phyloP scores from a whole-genome alignment of 2,113 vertebrate species.

The Ascaphus truei region DNA sequence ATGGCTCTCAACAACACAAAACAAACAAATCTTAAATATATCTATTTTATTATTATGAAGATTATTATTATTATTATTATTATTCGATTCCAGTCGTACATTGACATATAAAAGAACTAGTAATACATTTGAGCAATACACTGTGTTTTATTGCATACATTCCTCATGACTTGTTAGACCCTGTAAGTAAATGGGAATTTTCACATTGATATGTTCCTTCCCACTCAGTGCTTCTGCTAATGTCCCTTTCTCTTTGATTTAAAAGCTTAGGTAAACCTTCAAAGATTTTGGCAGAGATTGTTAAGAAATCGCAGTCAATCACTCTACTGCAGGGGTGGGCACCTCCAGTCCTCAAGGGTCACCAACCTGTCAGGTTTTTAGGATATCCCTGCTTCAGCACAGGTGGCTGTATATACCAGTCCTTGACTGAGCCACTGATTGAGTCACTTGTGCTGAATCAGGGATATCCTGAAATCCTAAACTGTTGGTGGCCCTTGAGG shows the following conservation, averaged over 20 bases:
- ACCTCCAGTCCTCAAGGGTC: too few relatives aligned
- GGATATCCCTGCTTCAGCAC: too few relatives aligned
- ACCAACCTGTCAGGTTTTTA: too few relatives aligned
- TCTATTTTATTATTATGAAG: too few relatives aligned
- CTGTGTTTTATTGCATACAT: not conserved
- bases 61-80: not conserved
- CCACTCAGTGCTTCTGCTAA: not conserved
- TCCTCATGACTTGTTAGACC: not conserved
- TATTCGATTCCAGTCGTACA: slow-evolving; percentile 18
- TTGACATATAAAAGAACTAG: not conserved
- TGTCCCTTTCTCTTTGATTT: not conserved
- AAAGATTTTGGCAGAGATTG: not conserved
- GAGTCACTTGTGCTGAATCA: too few relatives aligned
- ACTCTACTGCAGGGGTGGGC: too few relatives aligned
- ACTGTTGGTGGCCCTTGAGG: too few relatives aligned
- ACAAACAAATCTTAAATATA: slow-evolving; percentile 20
- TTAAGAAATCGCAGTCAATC: too few relatives aligned
- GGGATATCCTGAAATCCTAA: too few relatives aligned
- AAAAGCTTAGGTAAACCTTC: not conserved
- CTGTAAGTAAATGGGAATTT: not conserved
- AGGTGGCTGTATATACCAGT: too few relatives aligned
- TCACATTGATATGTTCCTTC: not conserved
- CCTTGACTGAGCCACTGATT: too few relatives aligned
- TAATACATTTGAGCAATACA: not conserved
- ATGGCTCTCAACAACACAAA: slow-evolving; percentile 13